These are phyloP conservation scores for Myotis findleyi DNA, from an alignment of 2,797 vertebrate species.

Conservation along the genomic window DNA sequence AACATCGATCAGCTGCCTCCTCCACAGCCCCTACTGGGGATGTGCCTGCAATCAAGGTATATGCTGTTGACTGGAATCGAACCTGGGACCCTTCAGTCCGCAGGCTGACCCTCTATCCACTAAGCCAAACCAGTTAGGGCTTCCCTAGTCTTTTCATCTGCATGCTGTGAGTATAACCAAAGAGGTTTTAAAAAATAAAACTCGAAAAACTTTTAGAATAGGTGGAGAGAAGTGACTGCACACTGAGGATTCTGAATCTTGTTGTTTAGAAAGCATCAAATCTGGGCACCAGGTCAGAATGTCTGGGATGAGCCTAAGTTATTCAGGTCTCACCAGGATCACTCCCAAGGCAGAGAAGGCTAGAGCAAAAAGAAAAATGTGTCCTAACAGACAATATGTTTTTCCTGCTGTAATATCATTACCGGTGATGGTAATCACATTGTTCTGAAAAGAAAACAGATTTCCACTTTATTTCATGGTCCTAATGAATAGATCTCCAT, in stretches of 20 bases:
- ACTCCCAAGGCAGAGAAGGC: constrained; percentile 35
- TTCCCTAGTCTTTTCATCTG: constrained; percentile 53
- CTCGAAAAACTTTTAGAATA: constrained; percentile 24
- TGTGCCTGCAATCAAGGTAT: too few relatives aligned
- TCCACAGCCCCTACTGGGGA: too few relatives aligned
- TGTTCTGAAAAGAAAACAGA: constrained; percentile 74
- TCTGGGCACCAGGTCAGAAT: not conserved
- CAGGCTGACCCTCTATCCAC: too few relatives aligned
- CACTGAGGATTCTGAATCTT: not conserved
- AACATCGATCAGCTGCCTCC: too few relatives aligned
- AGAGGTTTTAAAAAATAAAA: constrained; percentile 11
- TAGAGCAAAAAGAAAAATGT: constrained; percentile 41
- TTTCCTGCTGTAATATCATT: constrained; percentile 73
- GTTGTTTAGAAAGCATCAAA: not conserved
- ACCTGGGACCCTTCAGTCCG: too few relatives aligned
- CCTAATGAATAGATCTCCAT: constrained; percentile 79
- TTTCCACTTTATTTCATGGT: constrained; percentile 80
- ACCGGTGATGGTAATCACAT: constrained; percentile 73
- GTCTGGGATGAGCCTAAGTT: not conserved
- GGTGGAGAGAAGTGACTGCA: not conserved
- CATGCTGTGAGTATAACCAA: constrained; percentile 27
- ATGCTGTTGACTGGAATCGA: too few relatives aligned
- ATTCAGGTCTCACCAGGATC: not conserved
- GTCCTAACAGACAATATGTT: constrained; percentile 57
- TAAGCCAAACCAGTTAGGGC: not conserved